Base-by-base conservation (phyloP, 2,797 vertebrate species). In the Sphaeramia orbicularis region DNA sequence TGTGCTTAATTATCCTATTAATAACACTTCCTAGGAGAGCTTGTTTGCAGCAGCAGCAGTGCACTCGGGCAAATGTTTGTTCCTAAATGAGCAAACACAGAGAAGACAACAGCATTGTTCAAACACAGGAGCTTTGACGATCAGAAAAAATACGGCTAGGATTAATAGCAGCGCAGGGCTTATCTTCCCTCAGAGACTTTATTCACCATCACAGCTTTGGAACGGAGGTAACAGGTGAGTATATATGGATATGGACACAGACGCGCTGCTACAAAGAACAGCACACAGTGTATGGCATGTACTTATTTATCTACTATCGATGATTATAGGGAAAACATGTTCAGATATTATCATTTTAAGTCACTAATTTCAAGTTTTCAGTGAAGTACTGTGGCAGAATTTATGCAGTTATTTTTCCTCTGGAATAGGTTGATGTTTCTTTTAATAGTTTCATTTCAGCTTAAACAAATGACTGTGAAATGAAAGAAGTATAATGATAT, bases 1-100 rank as follows among this genome's bases (percentile, higher is more conserved):
- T 94, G 94, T 96, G 96, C 95, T 96, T 97, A 97, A 98, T 98
- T 97, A 97, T 95, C 96, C 97, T 96, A 96, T 97, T 98, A 97
- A 98, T 97, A 96, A 96, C 96, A 93, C 93, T 94, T 97, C 96
- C 96, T 96, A 88, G 94, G 96, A 96, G 96, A 96, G 95, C 90
- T 93, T 94, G 94, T 94, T 95, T 94, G 94, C 94, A 63, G 89
- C 88, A 63, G 88, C 89, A 81, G 86, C 89, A 84, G 89, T 80
- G 81, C 93, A 91, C 94, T 94, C 95, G 93, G 95, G 95, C 96
- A 98, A 97, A 98, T 97, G 97, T 98, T 98, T 97, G 96, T 96
- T 97, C 95, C 95, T 95, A 95, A 96, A 95, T 95, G 95, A 97
- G 95, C 96, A 97, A 98, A 97, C 96, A 96, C 91, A 91, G 93